Percentiles rank a stretch among this genome's conserved stretches.
These are phyloP conservation scores for Eubasilissa splendida DNA, from an alignment of 2,888 invertebrate species.

Conservation along the genomic window DNA sequence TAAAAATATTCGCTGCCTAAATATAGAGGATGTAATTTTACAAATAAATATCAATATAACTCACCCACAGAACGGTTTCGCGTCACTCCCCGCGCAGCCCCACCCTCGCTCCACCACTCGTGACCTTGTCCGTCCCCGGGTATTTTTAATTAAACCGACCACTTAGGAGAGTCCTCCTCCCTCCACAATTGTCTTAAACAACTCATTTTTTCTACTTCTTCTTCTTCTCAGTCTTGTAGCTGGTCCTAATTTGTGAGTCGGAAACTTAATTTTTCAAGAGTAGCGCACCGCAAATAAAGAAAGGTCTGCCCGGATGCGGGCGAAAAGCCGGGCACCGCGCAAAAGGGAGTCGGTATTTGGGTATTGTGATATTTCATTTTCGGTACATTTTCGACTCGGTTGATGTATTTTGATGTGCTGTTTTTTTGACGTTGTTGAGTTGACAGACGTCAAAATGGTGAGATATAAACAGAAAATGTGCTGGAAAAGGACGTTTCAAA, in stretches of 20 bases:
- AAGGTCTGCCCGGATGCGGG: background rate
- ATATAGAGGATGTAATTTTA: too few relatives aligned
- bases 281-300: slow-evolving; percentile 7
- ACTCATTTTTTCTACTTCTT: slow-evolving; percentile 31
- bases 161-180: slow-evolving; percentile 14
- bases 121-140: background rate
- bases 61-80: too few relatives aligned
- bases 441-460: slow-evolving; percentile 29
- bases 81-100: background rate
- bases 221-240: background rate
- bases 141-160: slow-evolving; percentile 39
- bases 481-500: slow-evolving; percentile 7
- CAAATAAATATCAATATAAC: too few relatives aligned
- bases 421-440: background rate
- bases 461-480: slow-evolving; percentile 28
- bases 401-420: background rate
- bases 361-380: background rate
- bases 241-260: slow-evolving; percentile 24
- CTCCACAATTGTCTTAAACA: slow-evolving; percentile 28
- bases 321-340: background rate
- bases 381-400: background rate
- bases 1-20: too few relatives aligned
- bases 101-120: background rate
- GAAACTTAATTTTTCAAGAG: slow-evolving; percentile 33
- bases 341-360: background rate